Base-by-base conservation (phyloP, 2,113 vertebrate genomes). In the Tetraodon nigroviridis region DNA sequence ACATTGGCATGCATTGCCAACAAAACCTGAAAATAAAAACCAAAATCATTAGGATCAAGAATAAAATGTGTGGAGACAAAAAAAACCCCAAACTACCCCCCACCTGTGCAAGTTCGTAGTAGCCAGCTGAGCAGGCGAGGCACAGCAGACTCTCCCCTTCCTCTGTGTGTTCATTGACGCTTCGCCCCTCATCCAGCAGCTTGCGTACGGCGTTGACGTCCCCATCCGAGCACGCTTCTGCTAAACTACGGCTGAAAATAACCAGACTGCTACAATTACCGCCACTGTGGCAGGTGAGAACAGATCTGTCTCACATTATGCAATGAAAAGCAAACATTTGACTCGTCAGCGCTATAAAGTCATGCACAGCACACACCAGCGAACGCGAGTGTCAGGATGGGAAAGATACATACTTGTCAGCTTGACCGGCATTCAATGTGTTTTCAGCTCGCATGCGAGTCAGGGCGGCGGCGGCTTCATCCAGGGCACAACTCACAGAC, bases 101-200 rank as follows among this genome's bases (percentile, higher is more conserved):
- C 61, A 99, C 97, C 93, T 99, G 97, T 84, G 95, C 97, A 82
- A 99, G 89, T 86, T 99, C 97, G 83, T 98, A 99, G 89, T 99
- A 99, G 22, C 96, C 96, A 59, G 95, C 96, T 2, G 94, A 98
- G 89, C 97, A 99, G 73, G 95, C 97, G 76, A 99, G 90, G 87
- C 96, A 98, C 47, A 99, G 88, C 65, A 98, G 91, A 79, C 97
- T 99, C 84, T 99, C 97, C 41, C 97, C 97, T 88, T 99, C 97
- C 55, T 99, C 95, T 11, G 97, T 98, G 67, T 98, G 95, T 84
- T 99, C 97, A 73, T 99, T 98, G 70, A 99, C 97, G 37, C 94
- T 99, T 76, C 95, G 92, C 74, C 97, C 97, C 86, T 99, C 96
- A 71, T 98, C 96, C 80, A 99, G 76, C 83, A 99, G 86, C 86